phyloP scores from a whole-genome alignment of 2,797 vertebrate species.

The Scolopax bukidnonensis region DNA sequence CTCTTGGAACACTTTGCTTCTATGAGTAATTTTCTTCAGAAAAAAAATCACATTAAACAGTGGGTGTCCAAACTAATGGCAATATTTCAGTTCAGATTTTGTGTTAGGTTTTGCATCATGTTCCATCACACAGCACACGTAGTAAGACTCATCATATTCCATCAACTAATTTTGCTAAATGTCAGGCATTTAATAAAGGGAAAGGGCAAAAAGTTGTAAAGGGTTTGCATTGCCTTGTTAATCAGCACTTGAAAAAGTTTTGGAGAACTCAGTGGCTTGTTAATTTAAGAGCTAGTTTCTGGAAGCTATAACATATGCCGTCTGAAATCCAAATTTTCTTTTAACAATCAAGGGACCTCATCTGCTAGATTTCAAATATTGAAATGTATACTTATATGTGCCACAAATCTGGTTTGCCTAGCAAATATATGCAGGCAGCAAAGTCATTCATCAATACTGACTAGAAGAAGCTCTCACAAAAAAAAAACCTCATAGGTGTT shows the following conservation, averaged over 20 bases:
- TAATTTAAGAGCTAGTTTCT: conserved; percentile 55
- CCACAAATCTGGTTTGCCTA: conserved; percentile 11
- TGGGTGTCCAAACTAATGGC: conserved; percentile 65
- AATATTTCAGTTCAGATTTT: conserved; percentile 71
- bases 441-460: conserved; percentile 17
- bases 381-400: not conserved
- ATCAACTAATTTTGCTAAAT: conserved; percentile 78
- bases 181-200: conserved; percentile 81
- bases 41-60: conserved; percentile 61
- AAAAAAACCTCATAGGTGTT: not conserved
- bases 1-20: conserved; percentile 54
- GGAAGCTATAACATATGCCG: conserved; percentile 12
- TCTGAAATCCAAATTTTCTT: conserved; percentile 47
- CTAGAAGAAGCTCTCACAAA: not conserved
- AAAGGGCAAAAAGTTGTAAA: conserved; percentile 80
- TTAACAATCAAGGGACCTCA: not conserved
- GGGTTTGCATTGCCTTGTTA: conserved; percentile 72
- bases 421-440: conserved; percentile 7
- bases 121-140: conserved; percentile 69
- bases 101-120: conserved; percentile 71
- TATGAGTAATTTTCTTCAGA: conserved; percentile 66
- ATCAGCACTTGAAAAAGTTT: conserved; percentile 68
- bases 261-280: conserved; percentile 59
- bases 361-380: conserved; percentile 36
- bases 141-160: conserved; percentile 73